These are phyloP conservation scores for Argentina silus DNA, from an alignment of 2,797 vertebrate genomes.

Conservation along the genomic window DNA sequence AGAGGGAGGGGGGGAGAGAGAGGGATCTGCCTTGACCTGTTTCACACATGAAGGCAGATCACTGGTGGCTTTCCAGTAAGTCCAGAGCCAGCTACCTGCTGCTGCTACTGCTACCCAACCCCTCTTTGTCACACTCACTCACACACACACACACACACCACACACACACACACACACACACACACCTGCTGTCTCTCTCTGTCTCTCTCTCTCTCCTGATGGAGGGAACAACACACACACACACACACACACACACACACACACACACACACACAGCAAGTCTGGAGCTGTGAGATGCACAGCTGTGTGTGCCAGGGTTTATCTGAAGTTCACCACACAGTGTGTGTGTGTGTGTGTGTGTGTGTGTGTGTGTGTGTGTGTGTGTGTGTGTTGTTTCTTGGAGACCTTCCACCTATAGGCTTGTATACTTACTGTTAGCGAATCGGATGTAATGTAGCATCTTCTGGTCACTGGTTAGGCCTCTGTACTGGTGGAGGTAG, in stretches of 20 bases:
- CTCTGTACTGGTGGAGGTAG: background rate
- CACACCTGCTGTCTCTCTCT: too few relatives aligned
- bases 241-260: too few relatives aligned
- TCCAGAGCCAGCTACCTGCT: conserved; percentile 28
- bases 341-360: background rate
- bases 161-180: too few relatives aligned
- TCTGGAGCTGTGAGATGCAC: conserved; percentile 35
- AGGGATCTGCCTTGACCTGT: conserved; percentile 82
- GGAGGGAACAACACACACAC: conserved; percentile 2
- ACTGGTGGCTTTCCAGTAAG: conserved; percentile 76
- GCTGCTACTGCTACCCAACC: conserved; percentile 40
- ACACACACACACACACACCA: too few relatives aligned
- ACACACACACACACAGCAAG: conserved; percentile 26
- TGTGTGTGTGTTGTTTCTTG: too few relatives aligned
- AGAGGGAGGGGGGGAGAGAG: conserved; percentile 48
- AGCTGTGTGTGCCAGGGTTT: conserved; percentile 17
- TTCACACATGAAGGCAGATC: conserved; percentile 67
- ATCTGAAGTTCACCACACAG: conserved; percentile 42
- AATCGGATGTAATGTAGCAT: background rate
- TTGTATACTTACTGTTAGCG: too few relatives aligned
- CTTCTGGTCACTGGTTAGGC: background rate
- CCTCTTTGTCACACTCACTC: background rate
- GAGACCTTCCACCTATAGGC: too few relatives aligned
- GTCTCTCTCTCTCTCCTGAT: conserved; percentile 10
- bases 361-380: background rate